Conservation (phyloP, 2,888 invertebrate genomes). For the Andrena praecox region DNA sequence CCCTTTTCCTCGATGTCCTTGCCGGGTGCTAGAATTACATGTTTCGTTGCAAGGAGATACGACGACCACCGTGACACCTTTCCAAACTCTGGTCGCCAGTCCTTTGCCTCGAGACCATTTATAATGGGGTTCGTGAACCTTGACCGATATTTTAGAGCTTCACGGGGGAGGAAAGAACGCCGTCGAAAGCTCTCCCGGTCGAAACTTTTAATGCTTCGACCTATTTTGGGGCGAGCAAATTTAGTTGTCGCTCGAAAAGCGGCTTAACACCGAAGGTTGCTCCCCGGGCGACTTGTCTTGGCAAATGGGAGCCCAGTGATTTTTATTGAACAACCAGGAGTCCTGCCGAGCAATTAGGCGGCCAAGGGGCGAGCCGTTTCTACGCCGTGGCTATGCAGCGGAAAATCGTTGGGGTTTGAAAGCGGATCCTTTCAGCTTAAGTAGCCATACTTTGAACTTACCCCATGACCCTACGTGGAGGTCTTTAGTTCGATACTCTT, state of each 20-base stretch:
- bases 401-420: background rate
- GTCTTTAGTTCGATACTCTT: too few species aligned
- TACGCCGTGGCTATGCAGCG: background rate
- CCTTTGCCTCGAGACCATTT: slow-evolving; percentile 2
- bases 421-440: too few species aligned
- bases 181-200: slow-evolving; percentile 2
- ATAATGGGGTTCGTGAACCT: slow-evolving; percentile 47
- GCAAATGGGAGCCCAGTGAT: background rate
- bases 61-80: slow-evolving; percentile 2
- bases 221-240: slow-evolving; percentile 42
- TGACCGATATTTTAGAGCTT: slow-evolving; percentile 47
- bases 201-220: slow-evolving; percentile 47
- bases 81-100: slow-evolving; percentile 1
- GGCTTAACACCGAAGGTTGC: slow-evolving; percentile 32
- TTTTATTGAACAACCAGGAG: slow-evolving; percentile 9
- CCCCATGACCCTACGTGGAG: too few species aligned
- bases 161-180: slow-evolving; percentile 11
- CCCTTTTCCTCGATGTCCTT: background rate
- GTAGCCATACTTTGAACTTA: too few species aligned
- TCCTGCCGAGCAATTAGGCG: background rate
- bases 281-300: slow-evolving; percentile 5
- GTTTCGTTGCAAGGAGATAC: background rate
- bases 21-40: too few species aligned
- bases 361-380: background rate
- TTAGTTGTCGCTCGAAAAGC: slow-evolving; percentile 39